A percentile compares a stretch with the other conserved stretches of the same genome.
Evolutionary conservation across 2,113 vertebrate genomes (phyloP).

Genomic region (Poeciliopsis occidentalis): DNA sequence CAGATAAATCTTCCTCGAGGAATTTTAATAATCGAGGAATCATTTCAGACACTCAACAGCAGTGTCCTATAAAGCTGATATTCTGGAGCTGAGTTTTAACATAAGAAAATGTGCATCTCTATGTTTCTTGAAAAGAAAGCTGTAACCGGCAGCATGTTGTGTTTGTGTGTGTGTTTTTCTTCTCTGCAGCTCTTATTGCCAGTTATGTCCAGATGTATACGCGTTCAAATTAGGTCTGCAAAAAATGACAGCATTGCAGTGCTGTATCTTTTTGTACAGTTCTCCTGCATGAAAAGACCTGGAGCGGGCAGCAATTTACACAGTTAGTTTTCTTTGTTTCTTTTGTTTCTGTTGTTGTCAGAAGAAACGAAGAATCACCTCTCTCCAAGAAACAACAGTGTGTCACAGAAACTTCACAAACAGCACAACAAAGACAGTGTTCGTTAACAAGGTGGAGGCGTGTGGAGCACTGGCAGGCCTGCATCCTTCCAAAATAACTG

Average conservation of each 20-base stretch:
- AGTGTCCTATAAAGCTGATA: not conserved
- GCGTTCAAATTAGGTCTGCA: not conserved
- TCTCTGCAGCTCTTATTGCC: not conserved
- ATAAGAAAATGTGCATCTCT: not conserved
- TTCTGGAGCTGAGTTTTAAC: not conserved
- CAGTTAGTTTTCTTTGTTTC: not conserved
- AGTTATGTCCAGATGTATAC: not conserved
- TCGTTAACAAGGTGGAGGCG: slow-evolving; percentile 2
- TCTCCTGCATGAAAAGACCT: not conserved
- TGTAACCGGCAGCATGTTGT: not conserved
- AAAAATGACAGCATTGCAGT: not conserved
- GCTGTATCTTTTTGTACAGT: not conserved
- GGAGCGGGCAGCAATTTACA: not conserved
- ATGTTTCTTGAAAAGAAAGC: not conserved
- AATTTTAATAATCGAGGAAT: no score
- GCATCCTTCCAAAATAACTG: not conserved
- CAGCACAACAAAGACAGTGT: slow-evolving; percentile 6
- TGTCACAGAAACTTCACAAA: slow-evolving; percentile 3
- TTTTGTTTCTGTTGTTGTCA: not conserved
- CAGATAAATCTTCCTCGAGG: no score
- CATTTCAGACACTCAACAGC: not conserved
- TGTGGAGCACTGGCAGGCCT: not conserved
- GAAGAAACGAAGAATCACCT: not conserved
- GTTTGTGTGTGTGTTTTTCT: not conserved
- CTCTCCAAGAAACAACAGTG: not conserved